A percentile compares a stretch with the other conserved stretches of the same genome.
Conservation (phyloP, 2,113 vertebrate species). For the Phocoena sinus region DNA sequence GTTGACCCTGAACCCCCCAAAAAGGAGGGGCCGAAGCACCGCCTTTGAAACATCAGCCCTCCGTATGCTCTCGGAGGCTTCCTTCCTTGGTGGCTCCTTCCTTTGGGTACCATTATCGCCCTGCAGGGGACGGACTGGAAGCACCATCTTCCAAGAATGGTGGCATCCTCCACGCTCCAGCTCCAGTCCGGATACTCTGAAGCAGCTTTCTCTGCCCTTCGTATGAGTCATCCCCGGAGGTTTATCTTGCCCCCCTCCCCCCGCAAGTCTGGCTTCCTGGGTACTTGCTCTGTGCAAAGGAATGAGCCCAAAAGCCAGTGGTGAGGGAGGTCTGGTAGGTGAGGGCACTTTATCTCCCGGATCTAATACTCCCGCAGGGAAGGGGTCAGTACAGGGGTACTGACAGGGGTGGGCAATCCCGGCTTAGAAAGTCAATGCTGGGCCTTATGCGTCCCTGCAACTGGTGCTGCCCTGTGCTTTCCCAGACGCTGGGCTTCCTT, state of each 20-base stretch:
- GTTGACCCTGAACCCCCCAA: not conserved
- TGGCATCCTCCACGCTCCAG: rapidly evolving
- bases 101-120: rapidly evolving
- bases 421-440: not conserved
- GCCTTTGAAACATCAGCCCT: rapidly evolving
- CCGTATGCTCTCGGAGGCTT: rapidly evolving
- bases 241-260: not conserved
- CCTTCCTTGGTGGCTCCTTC: not conserved
- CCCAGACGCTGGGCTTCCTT: not conserved
- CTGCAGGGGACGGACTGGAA: not conserved
- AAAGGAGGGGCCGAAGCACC: rapidly evolving
- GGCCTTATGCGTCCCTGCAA: rapidly evolving
- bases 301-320: not conserved
- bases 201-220: not conserved
- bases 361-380: not conserved
- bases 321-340: no score
- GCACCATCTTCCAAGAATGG: not conserved
- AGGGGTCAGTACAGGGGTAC: not conserved
- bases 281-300: not conserved
- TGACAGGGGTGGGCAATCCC: not conserved
- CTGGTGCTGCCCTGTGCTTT: not conserved
- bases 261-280: not conserved
- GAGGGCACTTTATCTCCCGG: not conserved
- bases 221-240: rapidly evolving
- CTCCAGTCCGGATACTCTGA: rapidly evolving